phyloP scores from a whole-genome alignment of 2,888 invertebrate genomes.

The Aleiodes alternator region DNA sequence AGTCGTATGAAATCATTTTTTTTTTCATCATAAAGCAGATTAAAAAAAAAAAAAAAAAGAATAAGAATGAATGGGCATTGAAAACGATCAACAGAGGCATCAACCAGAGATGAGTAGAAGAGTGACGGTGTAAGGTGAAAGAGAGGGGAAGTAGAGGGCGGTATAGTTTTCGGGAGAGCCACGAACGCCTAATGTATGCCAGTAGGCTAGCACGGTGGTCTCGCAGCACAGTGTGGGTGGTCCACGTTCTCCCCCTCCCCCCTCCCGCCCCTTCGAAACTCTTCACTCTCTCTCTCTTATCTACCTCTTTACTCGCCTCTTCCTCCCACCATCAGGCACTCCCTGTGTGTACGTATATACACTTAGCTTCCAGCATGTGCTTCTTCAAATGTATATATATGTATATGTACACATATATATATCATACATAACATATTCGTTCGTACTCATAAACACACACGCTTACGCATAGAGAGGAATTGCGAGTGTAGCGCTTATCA shows the following conservation, averaged over 20 bases:
- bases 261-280: constrained; percentile 66
- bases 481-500: not conserved
- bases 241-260: constrained; percentile 72
- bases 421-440: constrained; percentile 23
- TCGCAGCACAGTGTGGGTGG: constrained; percentile 74
- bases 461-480: not conserved
- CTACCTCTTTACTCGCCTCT: constrained; percentile 38
- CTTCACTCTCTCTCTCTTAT: constrained; percentile 54
- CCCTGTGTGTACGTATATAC: constrained; percentile 68
- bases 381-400: constrained; percentile 14
- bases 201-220: constrained; percentile 76
- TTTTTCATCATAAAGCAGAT: no score
- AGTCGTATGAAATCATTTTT: no score
- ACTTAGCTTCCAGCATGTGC: constrained; percentile 57
- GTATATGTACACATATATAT: no score
- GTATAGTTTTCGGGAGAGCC: constrained; percentile 71
- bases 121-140: constrained; percentile 32
- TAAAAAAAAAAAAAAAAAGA: no score
- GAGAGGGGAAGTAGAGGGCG: constrained; percentile 52
- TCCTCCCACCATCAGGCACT: constrained; percentile 49
- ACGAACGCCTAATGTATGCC: constrained; percentile 74
- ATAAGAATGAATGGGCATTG: not conserved
- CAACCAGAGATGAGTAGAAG: constrained; percentile 27
- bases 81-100: constrained; percentile 8
- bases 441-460: constrained; percentile 27